Conservation (phyloP, 2,888 invertebrate genomes). For the Caenorhabditis parvicauda region DNA sequence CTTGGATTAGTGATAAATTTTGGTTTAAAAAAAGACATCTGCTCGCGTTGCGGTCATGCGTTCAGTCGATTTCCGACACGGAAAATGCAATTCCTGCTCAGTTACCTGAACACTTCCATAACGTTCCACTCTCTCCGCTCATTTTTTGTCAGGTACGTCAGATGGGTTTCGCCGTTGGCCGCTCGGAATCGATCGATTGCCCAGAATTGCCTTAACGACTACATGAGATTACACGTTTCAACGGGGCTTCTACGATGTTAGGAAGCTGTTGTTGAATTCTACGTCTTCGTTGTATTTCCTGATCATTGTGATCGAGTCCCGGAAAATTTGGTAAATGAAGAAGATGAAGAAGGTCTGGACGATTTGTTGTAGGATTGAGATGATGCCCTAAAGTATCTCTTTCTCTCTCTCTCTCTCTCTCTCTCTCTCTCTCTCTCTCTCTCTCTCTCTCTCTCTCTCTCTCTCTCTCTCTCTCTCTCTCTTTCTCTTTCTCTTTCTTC, state of each 20-base stretch:
- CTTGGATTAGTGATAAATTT: no score
- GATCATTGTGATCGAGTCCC: conserved; percentile 46
- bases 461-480: background rate
- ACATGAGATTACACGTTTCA: background rate
- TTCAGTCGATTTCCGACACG: conserved; percentile 6
- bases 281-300: conserved; percentile 46
- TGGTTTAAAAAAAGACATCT: no score
- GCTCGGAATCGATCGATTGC: conserved; percentile 48
- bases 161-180: conserved; percentile 15
- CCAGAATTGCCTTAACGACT: conserved; percentile 47
- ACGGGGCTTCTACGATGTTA: conserved; percentile 27
- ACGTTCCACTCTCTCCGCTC: conserved; percentile 38
- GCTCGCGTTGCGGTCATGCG: background rate
- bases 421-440: background rate
- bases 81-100: no score
- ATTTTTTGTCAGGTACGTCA: conserved; percentile 28
- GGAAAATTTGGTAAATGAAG: conserved; percentile 52
- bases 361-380: conserved; percentile 37
- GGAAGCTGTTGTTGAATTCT: conserved; percentile 51
- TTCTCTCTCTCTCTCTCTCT: background rate
- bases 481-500: no score
- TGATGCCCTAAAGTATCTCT: conserved; percentile 21
- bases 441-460: background rate
- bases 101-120: conserved; percentile 35
- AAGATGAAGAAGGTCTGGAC: conserved; percentile 45